Evolutionary conservation across 2,797 vertebrate genomes (phyloP).

Genomic region (Cygnus olor): DNA sequence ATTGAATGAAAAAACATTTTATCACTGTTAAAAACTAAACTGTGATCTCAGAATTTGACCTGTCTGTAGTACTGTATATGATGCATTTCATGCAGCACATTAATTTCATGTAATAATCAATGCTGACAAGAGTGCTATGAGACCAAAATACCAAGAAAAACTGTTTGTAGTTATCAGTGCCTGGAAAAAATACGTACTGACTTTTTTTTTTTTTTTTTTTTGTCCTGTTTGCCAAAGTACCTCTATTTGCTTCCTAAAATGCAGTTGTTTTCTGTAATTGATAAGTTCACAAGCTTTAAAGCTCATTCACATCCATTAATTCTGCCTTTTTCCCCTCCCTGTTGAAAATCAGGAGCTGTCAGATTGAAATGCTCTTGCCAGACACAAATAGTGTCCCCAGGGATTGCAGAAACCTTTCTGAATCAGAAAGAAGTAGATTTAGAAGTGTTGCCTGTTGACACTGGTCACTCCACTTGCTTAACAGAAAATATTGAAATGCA

Average conservation of each 20-base stretch:
- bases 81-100: background rate
- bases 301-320: conserved; percentile 78
- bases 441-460: conserved; percentile 64
- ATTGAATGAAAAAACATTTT: background rate
- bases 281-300: conserved; percentile 79
- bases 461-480: conserved; percentile 50
- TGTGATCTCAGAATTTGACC: background rate
- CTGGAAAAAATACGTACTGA: conserved; percentile 56
- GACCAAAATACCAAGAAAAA: background rate
- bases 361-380: conserved; percentile 73
- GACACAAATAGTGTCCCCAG: conserved; percentile 71
- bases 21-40: conserved; percentile 1
- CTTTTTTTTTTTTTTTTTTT: conserved; percentile 23
- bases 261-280: conserved; percentile 73
- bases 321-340: conserved; percentile 65
- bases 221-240: conserved; percentile 51
- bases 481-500: conserved; percentile 26
- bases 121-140: background rate
- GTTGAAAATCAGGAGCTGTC: conserved; percentile 80
- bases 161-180: conserved; percentile 56
- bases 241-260: conserved; percentile 68
- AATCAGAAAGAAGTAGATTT: conserved; percentile 62
- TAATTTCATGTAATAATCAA: conserved; percentile 45
- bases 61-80: background rate
- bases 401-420: conserved; percentile 54